These are phyloP conservation scores for Coluber constrictor DNA, from an alignment of 2,797 vertebrate genomes.

Conservation along the genomic window DNA sequence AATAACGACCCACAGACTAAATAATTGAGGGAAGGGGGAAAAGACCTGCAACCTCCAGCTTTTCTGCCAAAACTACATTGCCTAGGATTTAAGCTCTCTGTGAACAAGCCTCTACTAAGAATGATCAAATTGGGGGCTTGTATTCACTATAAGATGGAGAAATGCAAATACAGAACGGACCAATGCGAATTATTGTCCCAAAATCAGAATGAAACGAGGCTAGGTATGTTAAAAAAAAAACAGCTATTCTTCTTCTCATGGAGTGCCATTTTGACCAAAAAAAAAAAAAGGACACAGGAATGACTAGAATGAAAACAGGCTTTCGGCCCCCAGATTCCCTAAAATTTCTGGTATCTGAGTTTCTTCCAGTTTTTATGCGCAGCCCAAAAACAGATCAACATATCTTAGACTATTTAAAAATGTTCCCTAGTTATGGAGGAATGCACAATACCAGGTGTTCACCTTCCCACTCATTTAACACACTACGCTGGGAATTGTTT, in stretches of 20 bases:
- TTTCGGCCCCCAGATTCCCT: not conserved
- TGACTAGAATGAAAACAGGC: not conserved
- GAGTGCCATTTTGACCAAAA: not conserved
- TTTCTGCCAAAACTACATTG: not conserved
- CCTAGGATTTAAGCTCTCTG: not conserved
- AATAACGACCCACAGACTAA: not conserved
- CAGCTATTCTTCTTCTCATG: not conserved
- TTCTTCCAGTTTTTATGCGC: not conserved
- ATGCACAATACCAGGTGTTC: not conserved
- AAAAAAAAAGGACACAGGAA: not conserved
- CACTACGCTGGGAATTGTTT: slow-evolving; percentile 28
- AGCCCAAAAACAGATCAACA: not conserved
- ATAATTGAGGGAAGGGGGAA: not conserved
- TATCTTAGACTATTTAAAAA: not conserved
- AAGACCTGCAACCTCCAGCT: not conserved
- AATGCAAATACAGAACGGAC: too few relatives aligned
- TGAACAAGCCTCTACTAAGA: not conserved
- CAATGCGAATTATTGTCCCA: not conserved
- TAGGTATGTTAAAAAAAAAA: not conserved
- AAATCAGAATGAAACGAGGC: not conserved
- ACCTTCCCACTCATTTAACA: slow-evolving; percentile 2
- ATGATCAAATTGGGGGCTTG: not conserved
- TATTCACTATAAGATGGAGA: not conserved
- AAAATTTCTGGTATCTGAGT: not conserved
- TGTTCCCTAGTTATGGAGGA: not conserved